Evolutionary conservation across 2,797 vertebrate genomes (phyloP), one percentile per base, ranked within the genome.

Genomic region (Naso thynnoides): DNA sequence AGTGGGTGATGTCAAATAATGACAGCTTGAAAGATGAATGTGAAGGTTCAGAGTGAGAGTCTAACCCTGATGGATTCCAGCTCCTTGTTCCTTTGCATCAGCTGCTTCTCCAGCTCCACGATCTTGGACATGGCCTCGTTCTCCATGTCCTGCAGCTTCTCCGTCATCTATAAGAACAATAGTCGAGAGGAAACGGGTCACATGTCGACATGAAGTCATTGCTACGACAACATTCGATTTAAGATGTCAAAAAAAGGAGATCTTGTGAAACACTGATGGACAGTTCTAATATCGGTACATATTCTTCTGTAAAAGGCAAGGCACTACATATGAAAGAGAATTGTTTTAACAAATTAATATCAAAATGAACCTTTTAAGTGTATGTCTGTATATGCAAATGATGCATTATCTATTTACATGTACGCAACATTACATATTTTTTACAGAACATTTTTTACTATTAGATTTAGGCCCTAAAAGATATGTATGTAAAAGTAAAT

Each of bases 51-150:
- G 19, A 45, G 29, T 5, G 6, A 0, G 3, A 48, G 6, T 58
- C 92, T 59, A 66, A 99, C 97, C 96, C 96, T 96, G 83, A 98
- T 88, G 62, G 92, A 91, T 50, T 97, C 97, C 21, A 99, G 94
- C 13, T 99, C 98, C 88, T 98, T 99, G 87, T 99, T 97, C 48
- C 95, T 93, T 69, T 97, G 96, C 85, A 99, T 95, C 78, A 99
- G 94, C 84, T 97, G 97, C 90, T 97, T 99, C 92, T 99, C 98
- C 89, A 99, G 92, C 85, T 99, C 98, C 0, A 98, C 97, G 49
- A 99, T 98, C 81, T 97, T 95, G 89, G 96, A 95, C 95, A 99
- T 97, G 61, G 97, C 97, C 90, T 99, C 98, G 1, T 99, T 99
- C 91, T 99, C 98, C 75, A 95, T 94, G 90, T 99, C 98, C 92